Base-by-base conservation (phyloP, 2,888 invertebrate species). In the Clanis bilineata region DNA sequence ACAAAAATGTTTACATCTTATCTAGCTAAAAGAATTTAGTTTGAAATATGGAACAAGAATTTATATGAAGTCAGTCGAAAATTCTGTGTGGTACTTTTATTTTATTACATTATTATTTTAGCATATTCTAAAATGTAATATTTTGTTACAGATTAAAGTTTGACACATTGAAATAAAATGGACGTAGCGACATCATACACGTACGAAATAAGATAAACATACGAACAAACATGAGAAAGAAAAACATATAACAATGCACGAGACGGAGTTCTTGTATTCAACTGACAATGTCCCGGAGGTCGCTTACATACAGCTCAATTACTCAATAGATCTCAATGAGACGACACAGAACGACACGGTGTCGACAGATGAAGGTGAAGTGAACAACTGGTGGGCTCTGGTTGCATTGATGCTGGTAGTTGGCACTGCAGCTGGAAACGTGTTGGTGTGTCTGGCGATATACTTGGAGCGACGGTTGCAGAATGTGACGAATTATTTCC, bases 401-500 rank as follows among this genome's bases (percentile, higher is more conserved):
- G 88, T 96, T 39, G 95, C 97, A 3, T 85, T 96, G 51, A 90
- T 95, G 28, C 87, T 98, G 60, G 97, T 98, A 10, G 82, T 97
- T 51, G 97, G 96, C 63, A 98, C 98, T 0, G 97, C 97, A 0
- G 95, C 97, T 1, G 98, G 98, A 1, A 99, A 99, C 88, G 96
- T 98, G 44, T 91, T 99, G 62, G 99, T 99, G 55, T 98, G 98
- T 77, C 87, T 98, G 72, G 98, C 99, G 23, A 98, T 99, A 74
- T 95, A 96, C 66, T 95, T 97, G 94, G 98, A 99, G 83, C 94
- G 97, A 60, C 94, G 98, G 15, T 92, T 99, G 63, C 98, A 99
- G 88, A 99, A 98, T 93, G 98, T 98, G 63, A 99, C 98, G 76
- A 99, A 99, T 89, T 98, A 98, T 86, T 99, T 99, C 82, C 93